These are phyloP conservation scores for Pongo pygmaeus DNA, from an alignment of 2,113 vertebrate species.

Conservation along the genomic window DNA sequence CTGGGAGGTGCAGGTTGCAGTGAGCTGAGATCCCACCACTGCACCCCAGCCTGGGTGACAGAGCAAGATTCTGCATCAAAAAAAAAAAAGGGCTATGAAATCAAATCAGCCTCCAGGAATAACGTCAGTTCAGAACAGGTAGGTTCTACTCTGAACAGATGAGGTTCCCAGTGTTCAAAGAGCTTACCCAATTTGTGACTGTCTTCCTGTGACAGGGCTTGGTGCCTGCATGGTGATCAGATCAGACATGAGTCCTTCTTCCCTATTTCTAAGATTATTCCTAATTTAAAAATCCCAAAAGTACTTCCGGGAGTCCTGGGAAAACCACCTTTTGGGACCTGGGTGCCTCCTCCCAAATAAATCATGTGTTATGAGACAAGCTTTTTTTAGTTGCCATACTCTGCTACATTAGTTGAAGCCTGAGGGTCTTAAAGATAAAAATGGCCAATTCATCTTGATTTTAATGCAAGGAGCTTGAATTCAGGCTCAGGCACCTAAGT, in stretches of 20 bases:
- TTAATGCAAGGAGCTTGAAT: not conserved
- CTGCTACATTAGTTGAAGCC: not conserved
- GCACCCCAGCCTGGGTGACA: too few relatives aligned
- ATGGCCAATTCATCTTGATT: too few relatives aligned
- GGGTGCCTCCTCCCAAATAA: not conserved
- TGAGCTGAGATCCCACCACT: too few relatives aligned
- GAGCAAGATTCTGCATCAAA: too few relatives aligned
- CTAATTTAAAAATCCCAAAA: not conserved
- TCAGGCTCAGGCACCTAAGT: not conserved
- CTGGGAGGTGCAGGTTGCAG: too few relatives aligned
- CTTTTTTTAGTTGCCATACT: too few relatives aligned
- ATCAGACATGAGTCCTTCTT: not conserved
- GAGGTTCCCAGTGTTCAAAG: not conserved
- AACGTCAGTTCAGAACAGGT: fast-evolving
- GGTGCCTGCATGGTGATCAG: not conserved
- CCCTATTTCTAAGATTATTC: not conserved
- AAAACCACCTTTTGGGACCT: not conserved
- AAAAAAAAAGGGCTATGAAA: too few relatives aligned
- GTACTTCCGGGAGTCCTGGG: not conserved
- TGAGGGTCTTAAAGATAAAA: not conserved
- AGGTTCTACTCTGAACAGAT: not conserved
- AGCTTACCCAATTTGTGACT: not conserved
- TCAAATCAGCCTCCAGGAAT: not conserved
- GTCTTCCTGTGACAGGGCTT: not conserved
- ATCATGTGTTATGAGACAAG: not conserved